phyloP scores from a whole-genome alignment of 1,140 invertebrate species.

The Drosophila tani region DNA sequence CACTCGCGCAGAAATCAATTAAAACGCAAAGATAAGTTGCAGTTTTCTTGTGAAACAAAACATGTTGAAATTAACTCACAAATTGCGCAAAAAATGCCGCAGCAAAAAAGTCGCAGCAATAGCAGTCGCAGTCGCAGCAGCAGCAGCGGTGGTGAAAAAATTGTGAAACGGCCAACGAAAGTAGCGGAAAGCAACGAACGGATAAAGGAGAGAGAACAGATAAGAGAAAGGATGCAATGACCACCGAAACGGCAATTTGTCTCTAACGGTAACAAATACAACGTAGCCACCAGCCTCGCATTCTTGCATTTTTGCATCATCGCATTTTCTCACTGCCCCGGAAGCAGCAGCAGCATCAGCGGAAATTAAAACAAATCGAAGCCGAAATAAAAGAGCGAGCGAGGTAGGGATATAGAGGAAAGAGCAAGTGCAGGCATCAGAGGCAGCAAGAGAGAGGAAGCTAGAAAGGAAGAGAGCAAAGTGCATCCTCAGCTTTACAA shows the following conservation, averaged over 20 bases:
- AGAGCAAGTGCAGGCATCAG: constrained; percentile 10
- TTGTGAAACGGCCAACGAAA: constrained; percentile 69
- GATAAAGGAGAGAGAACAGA: constrained; percentile 9
- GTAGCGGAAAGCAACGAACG: constrained; percentile 47
- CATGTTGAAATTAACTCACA: constrained; percentile 69
- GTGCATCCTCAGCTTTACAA: constrained; percentile 27
- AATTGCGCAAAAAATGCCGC: constrained; percentile 80
- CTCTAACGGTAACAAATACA: constrained; percentile 56
- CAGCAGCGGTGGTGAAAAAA: constrained; percentile 53
- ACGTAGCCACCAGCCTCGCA: constrained; percentile 31
- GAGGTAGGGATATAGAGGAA: constrained; percentile 3
- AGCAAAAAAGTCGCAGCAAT: constrained; percentile 41
- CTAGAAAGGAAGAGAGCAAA: constrained; percentile 22
- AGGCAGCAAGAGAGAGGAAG: constrained; percentile 13
- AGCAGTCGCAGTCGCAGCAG: constrained; percentile 2
- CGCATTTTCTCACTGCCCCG: constrained; percentile 42
- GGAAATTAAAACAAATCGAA: constrained; percentile 74
- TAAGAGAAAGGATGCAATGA: constrained; percentile 69
- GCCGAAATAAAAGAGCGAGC: constrained; percentile 39
- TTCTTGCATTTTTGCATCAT: constrained; percentile 34
- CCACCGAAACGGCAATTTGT: constrained; percentile 75
- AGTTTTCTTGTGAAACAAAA: constrained; percentile 32
- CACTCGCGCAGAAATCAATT: constrained; percentile 79
- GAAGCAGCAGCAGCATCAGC: constrained; percentile 61
- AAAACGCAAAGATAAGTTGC: constrained; percentile 34